Evolutionary conservation across 2,113 vertebrate genomes (phyloP), one percentile per base, ranked within the genome.

Genomic region (Grus americana): DNA sequence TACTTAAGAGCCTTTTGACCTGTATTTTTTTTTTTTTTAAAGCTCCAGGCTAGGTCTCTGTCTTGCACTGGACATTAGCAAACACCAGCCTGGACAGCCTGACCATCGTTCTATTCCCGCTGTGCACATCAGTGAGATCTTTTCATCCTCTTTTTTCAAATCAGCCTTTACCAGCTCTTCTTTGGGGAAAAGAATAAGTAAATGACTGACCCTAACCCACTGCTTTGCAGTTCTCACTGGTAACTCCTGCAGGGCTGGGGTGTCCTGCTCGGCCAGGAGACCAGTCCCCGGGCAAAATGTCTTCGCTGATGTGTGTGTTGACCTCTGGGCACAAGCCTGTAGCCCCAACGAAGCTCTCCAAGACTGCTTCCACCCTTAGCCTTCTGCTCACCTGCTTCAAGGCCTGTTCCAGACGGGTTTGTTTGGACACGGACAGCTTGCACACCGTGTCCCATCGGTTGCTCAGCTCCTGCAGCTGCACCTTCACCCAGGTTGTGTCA

Each of bases 401-500:
- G 18, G 99, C 99, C 95, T 98, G 98, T 55, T 99, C 99, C 49
- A 99, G 98, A 61, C 99, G 99, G 38, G 98, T 99, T 72, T 99
- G 99, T 89, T 99, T 99, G 92, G 98, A 98, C 96, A 99, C 99
- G 0, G 99, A 99, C 62, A 99, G 98, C 47, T 99, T 99, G 38
- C 99, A 99, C 75, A 99, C 99, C 0, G 98, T 99, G 38, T 99
- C 99, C 99, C 99, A 99, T 78, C 99, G 99, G 97, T 98, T 99
- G 97, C 99, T 99, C 47, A 99, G 98, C 96, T 99, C 99, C 94
- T 99, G 99, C 32, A 99, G 98, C 92, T 99, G 99, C 90, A 99
- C 99, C 93, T 99, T 99, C 85, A 99, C 99, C 99, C 99, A 99
- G 0, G 99, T 99, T 0, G 99, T 99, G 96, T 99, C 99, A 0